Base-by-base conservation (phyloP, 1,140 invertebrate species). In the Cylas formicarius region DNA sequence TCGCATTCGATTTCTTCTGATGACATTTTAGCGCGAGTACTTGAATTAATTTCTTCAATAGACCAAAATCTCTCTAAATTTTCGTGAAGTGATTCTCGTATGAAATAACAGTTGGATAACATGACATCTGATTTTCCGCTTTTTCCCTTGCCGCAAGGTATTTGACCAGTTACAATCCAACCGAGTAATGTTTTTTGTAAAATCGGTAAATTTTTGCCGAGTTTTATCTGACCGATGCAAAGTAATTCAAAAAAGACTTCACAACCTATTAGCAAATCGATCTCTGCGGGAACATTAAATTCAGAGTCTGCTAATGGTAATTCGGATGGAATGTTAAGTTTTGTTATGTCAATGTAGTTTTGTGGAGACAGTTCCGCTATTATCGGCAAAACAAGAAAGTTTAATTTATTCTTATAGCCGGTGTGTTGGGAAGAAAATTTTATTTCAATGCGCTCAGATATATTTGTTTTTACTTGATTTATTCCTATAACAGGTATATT, bases 141-240 rank as follows among this genome's bases (percentile, higher is more conserved):
- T 33, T 33, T 21, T 23, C 13, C 6, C 10, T 9, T 5, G 8
- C 2, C 11, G 17, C n/a, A 23, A 22, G 40, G 29, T 4, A 40
- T 17, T 3, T 26, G 2, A 16, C 37, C 44, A 6, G 36, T 22
- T 26, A 56, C 31, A 18, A 55, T 43, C 58, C 56, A 63, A 8
- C 55, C 59, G 7, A 65, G 39, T 28, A 56, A 23, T 2, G 53
- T 60, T 51, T 63, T 54, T 19, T 59, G 58, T 7, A 62, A 11
- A 19, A 33, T 51, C 3, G 51, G 57, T n/a, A 52, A 26, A 14
- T 47, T 41, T n/a, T 26, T 29, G 13, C 41, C 51, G 11, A 51
- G 33, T 27, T 54, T 53, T 13, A 56, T 50, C 37, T 52, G 29
- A n/a, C n/a, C 8, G 18, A 16, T 7, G 6, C 11, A 11, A 32